phyloP scores from a whole-genome alignment of 1,140 invertebrate species.

The Penaeus vannamei region DNA sequence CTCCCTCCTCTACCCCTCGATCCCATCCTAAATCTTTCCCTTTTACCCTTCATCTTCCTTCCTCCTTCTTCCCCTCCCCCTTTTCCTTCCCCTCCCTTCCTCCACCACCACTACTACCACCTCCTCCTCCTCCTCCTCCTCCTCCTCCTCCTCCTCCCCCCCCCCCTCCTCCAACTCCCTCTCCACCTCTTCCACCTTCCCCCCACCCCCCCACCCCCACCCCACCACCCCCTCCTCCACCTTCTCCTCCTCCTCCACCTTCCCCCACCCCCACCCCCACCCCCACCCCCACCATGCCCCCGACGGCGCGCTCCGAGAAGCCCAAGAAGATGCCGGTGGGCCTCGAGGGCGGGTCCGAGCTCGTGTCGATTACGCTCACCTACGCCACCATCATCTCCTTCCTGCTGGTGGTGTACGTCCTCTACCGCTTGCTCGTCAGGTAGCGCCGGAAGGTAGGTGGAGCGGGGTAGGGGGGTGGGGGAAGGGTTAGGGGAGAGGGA shows the following conservation, averaged over 20 bases:
- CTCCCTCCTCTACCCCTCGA: too few species aligned
- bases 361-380: slow-evolving; percentile 46
- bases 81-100: too few species aligned
- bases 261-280: background rate
- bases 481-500: background rate
- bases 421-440: slow-evolving; percentile 17
- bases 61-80: too few species aligned
- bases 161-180: background rate
- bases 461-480: background rate
- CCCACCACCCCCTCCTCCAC: background rate
- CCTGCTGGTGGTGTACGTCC: slow-evolving; percentile 46
- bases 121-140: background rate
- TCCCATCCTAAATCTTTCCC: too few species aligned
- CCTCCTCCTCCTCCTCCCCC: too few species aligned
- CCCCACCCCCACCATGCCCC: slow-evolving; percentile 2
- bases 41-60: too few species aligned
- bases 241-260: background rate
- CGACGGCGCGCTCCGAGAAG: slow-evolving; percentile 17
- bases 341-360: slow-evolving; percentile 48
- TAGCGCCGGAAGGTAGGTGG: background rate
- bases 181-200: background rate
- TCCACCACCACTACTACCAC: too few species aligned
- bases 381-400: slow-evolving; percentile 40
- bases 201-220: background rate
- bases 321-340: slow-evolving; percentile 53